These are phyloP conservation scores for Aviceda subcristata DNA, from an alignment of 2,113 vertebrate species.

Conservation along the genomic window DNA sequence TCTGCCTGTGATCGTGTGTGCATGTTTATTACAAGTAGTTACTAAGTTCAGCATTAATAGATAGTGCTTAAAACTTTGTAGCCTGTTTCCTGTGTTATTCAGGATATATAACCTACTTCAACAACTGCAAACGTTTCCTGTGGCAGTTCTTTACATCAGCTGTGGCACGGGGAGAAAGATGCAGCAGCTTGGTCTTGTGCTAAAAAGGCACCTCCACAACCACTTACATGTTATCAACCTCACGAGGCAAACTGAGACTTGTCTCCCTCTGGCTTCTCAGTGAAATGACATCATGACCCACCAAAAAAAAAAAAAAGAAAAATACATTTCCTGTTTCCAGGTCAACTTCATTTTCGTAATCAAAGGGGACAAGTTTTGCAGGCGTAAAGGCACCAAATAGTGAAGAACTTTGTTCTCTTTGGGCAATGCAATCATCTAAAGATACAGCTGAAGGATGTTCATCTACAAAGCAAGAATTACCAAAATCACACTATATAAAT, in stretches of 20 bases:
- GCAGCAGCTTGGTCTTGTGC: not conserved
- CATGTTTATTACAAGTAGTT: not conserved
- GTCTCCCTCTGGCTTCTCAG: not conserved
- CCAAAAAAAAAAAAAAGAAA: not conserved
- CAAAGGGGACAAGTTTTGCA: not conserved
- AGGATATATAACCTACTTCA: not conserved
- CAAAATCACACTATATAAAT: fast-evolving
- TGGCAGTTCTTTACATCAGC: not conserved
- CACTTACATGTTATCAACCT: not conserved
- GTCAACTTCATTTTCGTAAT: not conserved
- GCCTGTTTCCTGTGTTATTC: not conserved
- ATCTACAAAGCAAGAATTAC: not conserved
- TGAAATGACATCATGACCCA: not conserved
- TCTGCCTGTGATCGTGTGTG: fast-evolving
- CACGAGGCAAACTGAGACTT: not conserved
- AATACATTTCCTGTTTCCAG: not conserved
- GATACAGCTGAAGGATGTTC: not conserved
- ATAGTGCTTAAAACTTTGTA: not conserved
- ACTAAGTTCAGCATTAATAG: not conserved
- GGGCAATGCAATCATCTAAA: not conserved
- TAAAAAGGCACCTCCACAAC: not conserved
- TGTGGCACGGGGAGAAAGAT: not conserved
- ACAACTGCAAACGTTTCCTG: not conserved
- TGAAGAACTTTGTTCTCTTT: not conserved
- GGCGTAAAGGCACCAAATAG: not conserved